These are phyloP conservation scores for Sebastes variabilis DNA, from an alignment of 2,797 vertebrate species.

Conservation along the genomic window DNA sequence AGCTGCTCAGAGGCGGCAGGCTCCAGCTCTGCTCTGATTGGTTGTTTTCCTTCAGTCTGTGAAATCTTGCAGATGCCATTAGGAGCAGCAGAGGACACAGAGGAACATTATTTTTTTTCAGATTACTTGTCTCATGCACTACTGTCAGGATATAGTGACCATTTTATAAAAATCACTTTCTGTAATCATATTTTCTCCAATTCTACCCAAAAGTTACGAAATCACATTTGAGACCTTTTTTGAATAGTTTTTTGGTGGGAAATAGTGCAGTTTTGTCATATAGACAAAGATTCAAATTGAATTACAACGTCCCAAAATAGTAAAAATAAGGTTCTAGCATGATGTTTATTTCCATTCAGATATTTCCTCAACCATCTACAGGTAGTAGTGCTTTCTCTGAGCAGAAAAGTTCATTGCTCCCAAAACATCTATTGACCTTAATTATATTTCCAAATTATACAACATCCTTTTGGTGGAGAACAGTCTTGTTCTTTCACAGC, in stretches of 20 bases:
- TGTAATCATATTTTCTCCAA: too few species aligned
- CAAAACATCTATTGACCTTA: background rate
- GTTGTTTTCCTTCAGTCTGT: too few species aligned
- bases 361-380: background rate
- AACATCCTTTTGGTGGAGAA: slow-evolving; percentile 5
- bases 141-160: too few species aligned
- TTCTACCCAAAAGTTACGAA: background rate
- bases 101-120: too few species aligned
- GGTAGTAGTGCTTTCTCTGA: background rate
- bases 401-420: background rate
- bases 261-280: background rate
- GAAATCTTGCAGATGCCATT: too few species aligned
- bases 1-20: too few species aligned
- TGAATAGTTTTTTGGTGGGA: background rate
- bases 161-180: too few species aligned
- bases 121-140: too few species aligned
- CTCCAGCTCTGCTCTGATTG: too few species aligned
- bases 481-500: slow-evolving; percentile 21
- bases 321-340: background rate
- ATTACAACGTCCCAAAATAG: background rate
- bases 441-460: slow-evolving; percentile 13
- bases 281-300: background rate
- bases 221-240: background rate
- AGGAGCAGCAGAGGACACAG: too few species aligned
- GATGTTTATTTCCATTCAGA: background rate